These are phyloP conservation scores for Percina caprodes DNA, from an alignment of 2,113 vertebrate genomes.

Conservation along the genomic window DNA sequence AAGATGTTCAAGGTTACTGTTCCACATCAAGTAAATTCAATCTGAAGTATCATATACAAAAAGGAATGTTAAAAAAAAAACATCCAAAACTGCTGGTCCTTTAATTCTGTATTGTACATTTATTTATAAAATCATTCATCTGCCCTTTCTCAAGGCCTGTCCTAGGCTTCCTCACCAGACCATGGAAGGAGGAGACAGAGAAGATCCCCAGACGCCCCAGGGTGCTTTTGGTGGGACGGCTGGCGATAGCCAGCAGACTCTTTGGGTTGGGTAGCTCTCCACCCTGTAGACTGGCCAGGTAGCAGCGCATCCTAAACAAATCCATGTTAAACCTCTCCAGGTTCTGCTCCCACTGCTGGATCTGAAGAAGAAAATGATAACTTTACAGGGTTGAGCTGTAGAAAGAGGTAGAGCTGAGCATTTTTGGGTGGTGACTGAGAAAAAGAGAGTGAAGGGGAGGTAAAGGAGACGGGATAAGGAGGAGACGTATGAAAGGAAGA, in stretches of 20 bases:
- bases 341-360: slow-evolving; percentile 99
- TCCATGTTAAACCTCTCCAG: slow-evolving; percentile 97
- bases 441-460: neutral
- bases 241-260: slow-evolving; percentile 92
- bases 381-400: neutral
- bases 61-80: neutral
- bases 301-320: slow-evolving; percentile 95
- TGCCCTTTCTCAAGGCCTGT: neutral
- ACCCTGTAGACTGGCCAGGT: slow-evolving; percentile 95
- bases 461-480: neutral
- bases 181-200: slow-evolving; percentile 97
- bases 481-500: neutral
- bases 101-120: neutral
- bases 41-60: neutral
- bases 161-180: slow-evolving; percentile 87
- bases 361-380: slow-evolving; percentile 79
- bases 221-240: slow-evolving; percentile 92
- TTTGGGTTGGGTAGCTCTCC: slow-evolving; percentile 97
- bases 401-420: no score
- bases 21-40: slow-evolving; percentile 17
- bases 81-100: neutral
- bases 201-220: slow-evolving; percentile 94
- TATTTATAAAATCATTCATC: neutral
- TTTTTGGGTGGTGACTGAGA: slow-evolving; percentile 4
- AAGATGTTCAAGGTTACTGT: slow-evolving; percentile 40